A percentile compares a stretch with the other conserved stretches of the same genome.
phyloP scores from a whole-genome alignment of 2,888 invertebrate genomes.

The Amiota mariae region DNA sequence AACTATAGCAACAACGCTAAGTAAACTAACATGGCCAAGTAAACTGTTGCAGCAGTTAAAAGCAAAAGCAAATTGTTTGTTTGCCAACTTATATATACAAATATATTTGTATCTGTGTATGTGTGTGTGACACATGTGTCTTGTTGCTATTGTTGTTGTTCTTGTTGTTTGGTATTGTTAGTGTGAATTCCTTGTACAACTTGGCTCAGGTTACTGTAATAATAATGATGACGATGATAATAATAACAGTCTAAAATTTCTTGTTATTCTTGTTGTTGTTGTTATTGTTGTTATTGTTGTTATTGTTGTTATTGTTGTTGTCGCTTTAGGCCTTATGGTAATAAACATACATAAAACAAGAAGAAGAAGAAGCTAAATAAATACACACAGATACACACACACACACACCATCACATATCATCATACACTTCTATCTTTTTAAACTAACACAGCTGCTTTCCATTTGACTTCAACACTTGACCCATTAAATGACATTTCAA shows the following conservation, averaged over 20 bases:
- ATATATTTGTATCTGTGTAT: neutral
- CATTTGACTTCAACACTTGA: no score
- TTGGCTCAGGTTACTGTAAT: neutral
- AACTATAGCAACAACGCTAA: neutral
- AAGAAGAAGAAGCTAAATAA: neutral
- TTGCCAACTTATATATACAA: slow-evolving; percentile 9
- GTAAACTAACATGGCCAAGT: slow-evolving; percentile 12
- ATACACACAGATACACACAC: no score
- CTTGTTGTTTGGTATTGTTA: neutral
- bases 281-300: neutral
- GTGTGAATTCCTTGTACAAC: neutral
- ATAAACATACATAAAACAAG: neutral
- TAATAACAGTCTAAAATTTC: no score
- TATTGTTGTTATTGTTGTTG: neutral
- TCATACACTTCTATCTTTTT: no score
- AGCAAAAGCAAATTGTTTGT: slow-evolving; percentile 27
- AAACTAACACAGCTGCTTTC: no score
- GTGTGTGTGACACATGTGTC: neutral
- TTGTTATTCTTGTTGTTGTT: neutral
- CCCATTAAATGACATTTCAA: no score
- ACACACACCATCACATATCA: no score
- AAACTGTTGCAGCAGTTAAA: slow-evolving; percentile 11
- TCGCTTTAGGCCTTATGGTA: neutral
- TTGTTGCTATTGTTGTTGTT: neutral
- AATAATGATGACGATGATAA: neutral